Percentiles rank a stretch among this genome's conserved stretches.
These are phyloP conservation scores for Ia io DNA, from an alignment of 2,113 vertebrate species.

Conservation along the genomic window DNA sequence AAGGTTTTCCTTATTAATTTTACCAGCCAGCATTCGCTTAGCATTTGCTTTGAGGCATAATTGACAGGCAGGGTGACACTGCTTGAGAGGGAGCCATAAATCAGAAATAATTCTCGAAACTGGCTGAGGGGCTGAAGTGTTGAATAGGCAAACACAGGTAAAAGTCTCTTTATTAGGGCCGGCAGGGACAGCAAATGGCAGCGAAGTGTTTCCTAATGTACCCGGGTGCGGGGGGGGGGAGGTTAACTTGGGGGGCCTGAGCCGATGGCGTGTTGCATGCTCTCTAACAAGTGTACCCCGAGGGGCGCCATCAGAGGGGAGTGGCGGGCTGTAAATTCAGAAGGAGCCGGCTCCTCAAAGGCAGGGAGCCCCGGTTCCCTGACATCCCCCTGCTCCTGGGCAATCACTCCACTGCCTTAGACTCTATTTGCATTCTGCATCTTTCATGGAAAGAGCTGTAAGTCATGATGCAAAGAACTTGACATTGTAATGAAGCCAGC, in stretches of 20 bases:
- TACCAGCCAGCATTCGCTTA: slow-evolving; percentile 85
- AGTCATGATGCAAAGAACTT: not conserved
- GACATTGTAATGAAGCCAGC: slow-evolving; percentile 17
- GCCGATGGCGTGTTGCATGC: slow-evolving; percentile 45
- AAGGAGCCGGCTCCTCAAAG: not conserved
- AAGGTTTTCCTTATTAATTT: slow-evolving; percentile 90
- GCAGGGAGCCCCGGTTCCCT: not conserved
- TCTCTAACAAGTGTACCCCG: slow-evolving; percentile 68
- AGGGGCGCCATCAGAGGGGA: not conserved
- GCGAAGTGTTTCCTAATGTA: slow-evolving; percentile 81
- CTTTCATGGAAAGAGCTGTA: not conserved
- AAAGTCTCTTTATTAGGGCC: slow-evolving; percentile 89
- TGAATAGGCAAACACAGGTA: slow-evolving; percentile 91
- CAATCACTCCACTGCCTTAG: not conserved
- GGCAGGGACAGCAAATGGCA: slow-evolving; percentile 88
- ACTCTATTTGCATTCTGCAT: slow-evolving; percentile 44
- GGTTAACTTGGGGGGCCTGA: slow-evolving; percentile 81
- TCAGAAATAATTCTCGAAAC: slow-evolving; percentile 92
- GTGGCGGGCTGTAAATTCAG: not conserved
- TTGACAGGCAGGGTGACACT: slow-evolving; percentile 87
- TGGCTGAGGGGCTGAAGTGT: slow-evolving; percentile 85
- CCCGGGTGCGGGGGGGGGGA: slow-evolving; percentile 24
- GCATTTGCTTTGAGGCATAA: slow-evolving; percentile 88
- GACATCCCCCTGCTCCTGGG: not conserved
- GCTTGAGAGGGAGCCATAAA: slow-evolving; percentile 84